A percentile compares a stretch with the other conserved stretches of the same genome.
phyloP scores from a whole-genome alignment of 2,888 invertebrate species.

The Clanis bilineata region DNA sequence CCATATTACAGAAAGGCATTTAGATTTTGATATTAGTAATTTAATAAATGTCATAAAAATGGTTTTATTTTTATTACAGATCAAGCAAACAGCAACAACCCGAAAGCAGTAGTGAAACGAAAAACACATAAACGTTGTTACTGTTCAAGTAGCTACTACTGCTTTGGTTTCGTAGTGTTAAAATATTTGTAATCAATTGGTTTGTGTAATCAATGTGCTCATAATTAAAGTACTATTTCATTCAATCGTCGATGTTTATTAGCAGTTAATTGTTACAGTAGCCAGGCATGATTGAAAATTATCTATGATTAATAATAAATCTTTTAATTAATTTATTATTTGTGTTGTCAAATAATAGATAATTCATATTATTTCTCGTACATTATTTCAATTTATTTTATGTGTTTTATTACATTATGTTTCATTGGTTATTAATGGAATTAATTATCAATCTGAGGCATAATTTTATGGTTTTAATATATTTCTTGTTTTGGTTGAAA shows the following conservation, averaged over 20 bases:
- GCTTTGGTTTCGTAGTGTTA: background rate
- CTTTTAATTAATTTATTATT: background rate
- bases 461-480: background rate
- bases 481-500: background rate
- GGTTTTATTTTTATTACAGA: conserved; percentile 12
- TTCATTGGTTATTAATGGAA: too few species aligned
- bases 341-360: background rate
- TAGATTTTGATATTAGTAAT: too few species aligned
- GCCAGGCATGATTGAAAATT: background rate
- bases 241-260: background rate
- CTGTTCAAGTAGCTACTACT: background rate
- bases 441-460: background rate
- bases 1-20: too few species aligned
- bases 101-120: conserved; percentile 1
- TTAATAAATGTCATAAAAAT: too few species aligned
- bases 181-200: background rate
- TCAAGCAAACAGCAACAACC: conserved; percentile 4
- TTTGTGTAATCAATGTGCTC: conserved; percentile 10
- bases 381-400: background rate
- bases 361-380: background rate
- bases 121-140: background rate
- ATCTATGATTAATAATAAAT: background rate
- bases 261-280: background rate
- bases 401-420: background rate
- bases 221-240: background rate